A percentile compares a stretch with the other conserved stretches of the same genome.
Conservation (phyloP, 53 echinoderm and acorn worm genomes). For the Stichopus horrens region DNA sequence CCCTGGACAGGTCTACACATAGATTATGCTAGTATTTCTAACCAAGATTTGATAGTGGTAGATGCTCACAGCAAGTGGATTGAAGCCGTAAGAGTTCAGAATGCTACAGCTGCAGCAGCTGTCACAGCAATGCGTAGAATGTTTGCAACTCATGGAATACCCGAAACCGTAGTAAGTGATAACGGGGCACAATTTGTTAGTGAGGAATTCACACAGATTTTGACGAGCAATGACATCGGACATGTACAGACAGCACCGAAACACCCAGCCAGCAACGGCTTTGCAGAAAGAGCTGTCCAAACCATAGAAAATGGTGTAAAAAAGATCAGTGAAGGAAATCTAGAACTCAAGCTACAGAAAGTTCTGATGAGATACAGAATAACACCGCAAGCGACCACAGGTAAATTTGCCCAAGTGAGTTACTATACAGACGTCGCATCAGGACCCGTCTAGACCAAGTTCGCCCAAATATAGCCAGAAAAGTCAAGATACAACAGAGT, state of each 20-base stretch:
- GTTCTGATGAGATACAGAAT: conserved; percentile 53
- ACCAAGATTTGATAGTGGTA: conserved; percentile 44
- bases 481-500: conserved; percentile 19
- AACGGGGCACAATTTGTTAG: conserved; percentile 65
- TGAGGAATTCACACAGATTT: conserved; percentile 56
- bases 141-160: conserved; percentile 60
- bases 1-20: conserved; percentile 29
- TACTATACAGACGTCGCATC: conserved; percentile 46
- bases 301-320: conserved; percentile 42
- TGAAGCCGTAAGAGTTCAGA: conserved; percentile 42
- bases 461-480: conserved; percentile 44
- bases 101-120: conserved; percentile 46
- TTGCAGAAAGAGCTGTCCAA: conserved; percentile 59
- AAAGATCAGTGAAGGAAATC: conserved; percentile 19
- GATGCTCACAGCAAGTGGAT: conserved; percentile 63
- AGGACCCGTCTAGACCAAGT: conserved; percentile 40
- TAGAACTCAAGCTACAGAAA: conserved; percentile 52
- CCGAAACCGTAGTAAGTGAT: conserved; percentile 60
- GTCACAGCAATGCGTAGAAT: conserved; percentile 51
- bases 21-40: conserved; percentile 28
- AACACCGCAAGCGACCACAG: conserved; percentile 60
- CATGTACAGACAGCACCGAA: conserved; percentile 72
- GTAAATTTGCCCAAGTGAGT: conserved; percentile 56
- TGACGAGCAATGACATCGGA: conserved; percentile 51
- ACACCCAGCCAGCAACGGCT: conserved; percentile 56